Evolutionary conservation across 2,888 invertebrate species (phyloP).

Genomic region (Glaucopsyche alexis): DNA sequence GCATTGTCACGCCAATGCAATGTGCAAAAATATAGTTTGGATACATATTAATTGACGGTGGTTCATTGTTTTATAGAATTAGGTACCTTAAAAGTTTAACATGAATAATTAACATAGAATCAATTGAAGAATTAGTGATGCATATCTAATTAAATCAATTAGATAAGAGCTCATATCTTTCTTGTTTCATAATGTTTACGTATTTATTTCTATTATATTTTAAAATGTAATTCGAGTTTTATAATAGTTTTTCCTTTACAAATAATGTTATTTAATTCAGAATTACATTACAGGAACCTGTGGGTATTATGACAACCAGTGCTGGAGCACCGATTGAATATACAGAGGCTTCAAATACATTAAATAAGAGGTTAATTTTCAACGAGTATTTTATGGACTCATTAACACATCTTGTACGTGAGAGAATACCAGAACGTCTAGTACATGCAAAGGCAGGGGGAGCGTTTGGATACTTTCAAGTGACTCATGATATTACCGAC

Average conservation of each 20-base stretch:
- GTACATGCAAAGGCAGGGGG: conserved; percentile 96
- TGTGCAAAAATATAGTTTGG: neutral
- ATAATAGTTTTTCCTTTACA: neutral
- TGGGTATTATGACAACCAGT: conserved; percentile 84
- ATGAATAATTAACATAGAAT: neutral
- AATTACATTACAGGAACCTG: conserved; percentile 59
- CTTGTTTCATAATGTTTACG: neutral
- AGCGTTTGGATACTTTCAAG: conserved; percentile 91
- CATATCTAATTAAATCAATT: neutral
- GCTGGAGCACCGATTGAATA: conserved; percentile 88
- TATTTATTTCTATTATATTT: no score
- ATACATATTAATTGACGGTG: neutral
- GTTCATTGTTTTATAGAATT: neutral
- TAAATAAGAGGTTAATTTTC: conserved; percentile 88
- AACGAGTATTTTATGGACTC: conserved; percentile 88
- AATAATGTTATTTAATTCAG: neutral
- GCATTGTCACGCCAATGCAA: neutral
- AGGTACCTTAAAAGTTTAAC: conserved; percentile 1
- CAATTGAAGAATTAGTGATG: neutral
- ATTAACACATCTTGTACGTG: conserved; percentile 88
- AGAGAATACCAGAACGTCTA: conserved; percentile 94
- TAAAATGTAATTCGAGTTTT: neutral
- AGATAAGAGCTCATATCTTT: neutral
- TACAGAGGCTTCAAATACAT: conserved; percentile 85
- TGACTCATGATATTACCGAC: conserved; percentile 88